phyloP scores from a whole-genome alignment of 2,888 invertebrate genomes.

The Oxytorus armatus region DNA sequence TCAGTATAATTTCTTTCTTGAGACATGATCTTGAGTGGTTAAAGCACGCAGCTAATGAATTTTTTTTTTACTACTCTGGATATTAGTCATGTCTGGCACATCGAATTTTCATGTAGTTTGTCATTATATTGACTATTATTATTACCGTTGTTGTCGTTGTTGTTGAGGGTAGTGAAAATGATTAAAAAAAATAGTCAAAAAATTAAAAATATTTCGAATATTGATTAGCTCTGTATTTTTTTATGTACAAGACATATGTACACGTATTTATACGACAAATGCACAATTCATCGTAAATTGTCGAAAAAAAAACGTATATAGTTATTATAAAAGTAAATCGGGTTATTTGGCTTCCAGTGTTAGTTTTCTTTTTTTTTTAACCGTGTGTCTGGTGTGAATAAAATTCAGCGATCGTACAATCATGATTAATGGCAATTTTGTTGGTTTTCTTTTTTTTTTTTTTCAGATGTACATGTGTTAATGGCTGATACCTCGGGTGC shows the following conservation, averaged over 20 bases:
- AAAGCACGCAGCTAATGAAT: neutral
- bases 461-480: slow-evolving; percentile 62
- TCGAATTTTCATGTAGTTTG: too few relatives aligned
- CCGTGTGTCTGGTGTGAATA: slow-evolving; percentile 32
- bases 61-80: neutral
- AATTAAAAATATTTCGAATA: slow-evolving; percentile 34
- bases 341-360: slow-evolving; percentile 68
- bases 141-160: neutral
- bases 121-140: slow-evolving; percentile 1
- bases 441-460: slow-evolving; percentile 29
- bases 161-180: neutral
- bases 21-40: slow-evolving; percentile 12
- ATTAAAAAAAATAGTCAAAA: neutral
- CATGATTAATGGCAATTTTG: slow-evolving; percentile 51
- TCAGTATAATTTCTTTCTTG: too few relatives aligned
- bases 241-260: slow-evolving; percentile 64
- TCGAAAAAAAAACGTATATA: slow-evolving; percentile 54
- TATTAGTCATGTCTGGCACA: too few relatives aligned
- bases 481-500: slow-evolving; percentile 78
- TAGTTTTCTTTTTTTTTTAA: slow-evolving; percentile 42
- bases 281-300: slow-evolving; percentile 44
- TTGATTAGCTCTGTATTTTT: slow-evolving; percentile 59
- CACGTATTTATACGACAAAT: slow-evolving; percentile 53
- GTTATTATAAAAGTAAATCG: slow-evolving; percentile 72
- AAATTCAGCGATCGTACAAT: slow-evolving; percentile 44